phyloP scores from a whole-genome alignment of 2,888 invertebrate species.

The Chymomyza amoena region DNA sequence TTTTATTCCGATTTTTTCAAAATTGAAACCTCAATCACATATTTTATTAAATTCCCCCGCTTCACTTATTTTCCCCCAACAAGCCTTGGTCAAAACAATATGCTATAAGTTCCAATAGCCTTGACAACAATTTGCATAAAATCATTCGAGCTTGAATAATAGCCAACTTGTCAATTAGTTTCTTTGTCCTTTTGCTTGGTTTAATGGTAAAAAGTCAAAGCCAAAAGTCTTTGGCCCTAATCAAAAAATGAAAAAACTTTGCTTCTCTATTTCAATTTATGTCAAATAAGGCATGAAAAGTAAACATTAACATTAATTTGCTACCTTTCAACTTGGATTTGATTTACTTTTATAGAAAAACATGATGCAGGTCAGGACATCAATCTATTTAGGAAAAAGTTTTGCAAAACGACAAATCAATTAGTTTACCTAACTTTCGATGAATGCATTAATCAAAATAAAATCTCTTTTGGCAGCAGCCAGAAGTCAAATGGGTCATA shows the following conservation, averaged over 20 bases:
- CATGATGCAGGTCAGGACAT: not conserved
- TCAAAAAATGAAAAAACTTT: not conserved
- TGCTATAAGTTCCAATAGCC: too few relatives aligned
- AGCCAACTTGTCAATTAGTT: not conserved
- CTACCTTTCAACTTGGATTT: not conserved
- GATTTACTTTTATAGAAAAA: not conserved
- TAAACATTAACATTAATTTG: not conserved
- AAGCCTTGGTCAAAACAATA: too few relatives aligned
- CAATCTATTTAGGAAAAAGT: not conserved
- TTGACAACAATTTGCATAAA: not conserved
- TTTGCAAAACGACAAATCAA: not conserved
- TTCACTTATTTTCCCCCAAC: too few relatives aligned
- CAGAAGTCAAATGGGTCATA: not conserved
- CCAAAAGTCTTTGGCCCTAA: not conserved
- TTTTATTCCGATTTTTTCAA: too few relatives aligned
- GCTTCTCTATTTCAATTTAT: not conserved
- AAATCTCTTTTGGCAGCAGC: not conserved
- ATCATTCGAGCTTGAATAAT: not conserved
- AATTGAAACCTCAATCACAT: too few relatives aligned
- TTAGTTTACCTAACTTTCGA: not conserved
- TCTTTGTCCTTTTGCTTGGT: not conserved
- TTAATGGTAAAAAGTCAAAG: not conserved
- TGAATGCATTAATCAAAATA: not conserved
- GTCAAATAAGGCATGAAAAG: not conserved
- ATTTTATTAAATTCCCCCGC: too few relatives aligned